These are phyloP conservation scores for Caenorhabditis macrosperma DNA, from an alignment of 2,888 invertebrate genomes.

Conservation along the genomic window DNA sequence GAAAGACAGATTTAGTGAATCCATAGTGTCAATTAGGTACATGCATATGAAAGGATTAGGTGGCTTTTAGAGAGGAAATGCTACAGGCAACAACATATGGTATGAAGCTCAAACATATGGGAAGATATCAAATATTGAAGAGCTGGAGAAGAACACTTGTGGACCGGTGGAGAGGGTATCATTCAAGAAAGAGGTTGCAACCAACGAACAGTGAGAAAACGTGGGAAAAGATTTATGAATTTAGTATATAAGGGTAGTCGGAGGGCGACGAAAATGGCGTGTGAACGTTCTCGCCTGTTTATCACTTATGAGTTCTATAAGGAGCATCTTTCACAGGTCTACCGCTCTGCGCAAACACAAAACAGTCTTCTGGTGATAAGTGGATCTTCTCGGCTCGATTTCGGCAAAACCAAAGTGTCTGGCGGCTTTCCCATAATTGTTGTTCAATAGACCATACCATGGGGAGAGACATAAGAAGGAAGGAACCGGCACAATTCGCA, in stretches of 20 bases:
- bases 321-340: not conserved
- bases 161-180: not conserved
- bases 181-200: no score
- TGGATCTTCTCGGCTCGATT: slow-evolving; percentile 9
- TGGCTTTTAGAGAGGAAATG: not conserved
- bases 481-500: slow-evolving; percentile 8
- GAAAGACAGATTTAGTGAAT: slow-evolving; percentile 18
- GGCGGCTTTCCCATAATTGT: slow-evolving; percentile 27
- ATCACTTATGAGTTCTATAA: slow-evolving; percentile 10
- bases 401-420: slow-evolving; percentile 36
- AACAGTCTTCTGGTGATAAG: slow-evolving; percentile 39
- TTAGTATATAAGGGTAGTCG: slow-evolving; percentile 3
- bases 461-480: slow-evolving; percentile 6
- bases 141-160: not conserved
- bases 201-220: no score
- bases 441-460: slow-evolving; percentile 36
- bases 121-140: not conserved
- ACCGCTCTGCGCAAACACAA: not conserved
- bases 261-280: slow-evolving; percentile 32
- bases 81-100: slow-evolving; percentile 38
- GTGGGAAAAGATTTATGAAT: not conserved
- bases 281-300: slow-evolving; percentile 42
- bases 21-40: slow-evolving; percentile 45
- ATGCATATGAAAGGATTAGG: slow-evolving; percentile 37
- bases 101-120: slow-evolving; percentile 11